phyloP scores from a whole-genome alignment of 2,113 vertebrate genomes.

The Budorcas taxicolor region DNA sequence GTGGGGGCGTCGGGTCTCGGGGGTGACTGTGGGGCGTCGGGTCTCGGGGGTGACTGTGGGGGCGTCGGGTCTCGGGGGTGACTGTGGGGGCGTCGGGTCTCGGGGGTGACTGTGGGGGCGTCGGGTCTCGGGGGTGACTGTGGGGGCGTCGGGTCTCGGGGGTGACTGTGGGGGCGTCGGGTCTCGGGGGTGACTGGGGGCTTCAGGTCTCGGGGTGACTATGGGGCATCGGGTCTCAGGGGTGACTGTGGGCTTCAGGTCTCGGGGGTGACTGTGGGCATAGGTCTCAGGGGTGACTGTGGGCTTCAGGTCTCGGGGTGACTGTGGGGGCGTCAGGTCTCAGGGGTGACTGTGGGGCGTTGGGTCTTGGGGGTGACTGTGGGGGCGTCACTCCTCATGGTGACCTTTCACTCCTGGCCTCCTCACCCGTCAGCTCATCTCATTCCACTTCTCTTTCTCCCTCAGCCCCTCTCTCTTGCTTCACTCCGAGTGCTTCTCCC shows the following conservation, averaged over 20 bases:
- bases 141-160: fast-evolving
- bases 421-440: neutral
- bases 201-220: fast-evolving
- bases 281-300: no score
- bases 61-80: no score
- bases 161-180: no score
- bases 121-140: no score
- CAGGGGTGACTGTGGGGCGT: no score
- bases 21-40: no score
- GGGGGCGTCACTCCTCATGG: neutral
- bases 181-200: no score
- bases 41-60: no score
- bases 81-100: fast-evolving
- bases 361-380: neutral
- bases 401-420: neutral
- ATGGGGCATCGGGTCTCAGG: fast-evolving
- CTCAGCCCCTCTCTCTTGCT: neutral
- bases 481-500: neutral
- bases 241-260: no score
- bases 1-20: fast-evolving
- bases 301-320: fast-evolving
- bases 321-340: no score
- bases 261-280: neutral
- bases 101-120: no score
- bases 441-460: neutral